Percentiles rank a stretch among this genome's conserved stretches.
phyloP scores from a whole-genome alignment of 2,797 vertebrate species.

The Mastacembelus armatus region DNA sequence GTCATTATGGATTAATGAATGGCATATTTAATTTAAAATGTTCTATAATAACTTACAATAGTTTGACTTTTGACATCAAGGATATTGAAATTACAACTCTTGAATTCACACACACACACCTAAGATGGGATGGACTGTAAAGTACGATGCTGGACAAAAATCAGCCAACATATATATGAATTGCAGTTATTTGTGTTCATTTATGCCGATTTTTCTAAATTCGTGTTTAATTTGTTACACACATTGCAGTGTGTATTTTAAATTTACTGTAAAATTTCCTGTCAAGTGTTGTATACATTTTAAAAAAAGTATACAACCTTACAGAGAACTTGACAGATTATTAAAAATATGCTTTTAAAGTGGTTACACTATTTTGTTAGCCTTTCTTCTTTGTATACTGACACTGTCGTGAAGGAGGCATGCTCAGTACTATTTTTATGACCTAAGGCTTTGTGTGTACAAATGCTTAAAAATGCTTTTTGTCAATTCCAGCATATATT shows the following conservation, averaged over 20 bases:
- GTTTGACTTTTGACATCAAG: too few species aligned
- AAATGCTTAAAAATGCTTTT: slow-evolving; percentile 1
- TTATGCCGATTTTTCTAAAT: neutral
- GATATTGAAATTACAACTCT: too few species aligned
- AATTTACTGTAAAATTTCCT: too few species aligned
- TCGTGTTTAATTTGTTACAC: neutral
- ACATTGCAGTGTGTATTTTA: too few species aligned
- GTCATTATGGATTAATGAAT: neutral
- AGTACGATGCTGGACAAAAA: neutral
- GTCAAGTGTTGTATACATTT: too few species aligned
- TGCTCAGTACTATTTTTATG: neutral
- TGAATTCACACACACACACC: too few species aligned
- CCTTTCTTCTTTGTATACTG: neutral
- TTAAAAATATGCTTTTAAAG: neutral
- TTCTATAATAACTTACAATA: too few species aligned
- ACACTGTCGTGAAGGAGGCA: slow-evolving; percentile 7
- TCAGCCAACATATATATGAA: too few species aligned
- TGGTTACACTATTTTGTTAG: neutral
- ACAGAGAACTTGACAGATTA: too few species aligned
- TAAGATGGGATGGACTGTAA: neutral
- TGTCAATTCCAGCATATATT: slow-evolving; percentile 9
- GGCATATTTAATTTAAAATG: too few species aligned
- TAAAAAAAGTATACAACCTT: too few species aligned
- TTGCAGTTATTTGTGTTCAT: too few species aligned
- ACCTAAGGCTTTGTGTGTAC: neutral